Evolutionary conservation across 1,140 invertebrate genomes (phyloP), one percentile per base, ranked within the genome.

Genomic region (Wiebesia pumilae): DNA sequence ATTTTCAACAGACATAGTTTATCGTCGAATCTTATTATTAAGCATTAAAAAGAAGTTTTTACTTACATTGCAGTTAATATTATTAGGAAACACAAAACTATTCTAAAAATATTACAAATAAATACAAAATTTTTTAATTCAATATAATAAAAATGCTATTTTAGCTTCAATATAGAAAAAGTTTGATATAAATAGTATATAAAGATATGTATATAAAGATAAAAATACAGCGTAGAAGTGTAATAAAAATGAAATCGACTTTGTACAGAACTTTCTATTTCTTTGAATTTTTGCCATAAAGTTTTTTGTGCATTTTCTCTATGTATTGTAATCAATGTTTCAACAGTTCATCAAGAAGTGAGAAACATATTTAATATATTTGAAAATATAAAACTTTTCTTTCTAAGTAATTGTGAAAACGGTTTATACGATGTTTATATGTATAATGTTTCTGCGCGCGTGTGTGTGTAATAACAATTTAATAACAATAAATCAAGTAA

Each of bases 281-380:
- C 58, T 81, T 67, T 67, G 62, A 47, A 69, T 67, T 65, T 38
- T 43, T 35, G 9, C 47, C 58, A 69, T 81, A 81, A 81, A 81
- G 47, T 81, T 81, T 81, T 69, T 24, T 47, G 19, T 81, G 69
- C 14, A 65, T 47, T 81, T 0, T 81, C 12, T 27, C 30, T 30
- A 47, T 43, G 21, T 43, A 47, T 67, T 69, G 12, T 67, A 62
- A 81, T 81, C 81, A 73, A 43, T 33, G 51, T 51, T 73, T 71
- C 27, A 83, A 82, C 80, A 82, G 3, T 89, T 84, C 47, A 75
- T 87, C 83, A 88, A 87, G 83, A 88, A 87, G 87, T 84, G 77
- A 75, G 71, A 75, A 43, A 75, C 71, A 75, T 75, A 75, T 75
- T 75, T 27, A 75, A 12, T 73, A 24, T 75, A n/a, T 75, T 10